Evolutionary conservation across 2,113 vertebrate genomes (phyloP), one percentile per base, ranked within the genome.

Genomic region (Microtus ochrogaster): DNA sequence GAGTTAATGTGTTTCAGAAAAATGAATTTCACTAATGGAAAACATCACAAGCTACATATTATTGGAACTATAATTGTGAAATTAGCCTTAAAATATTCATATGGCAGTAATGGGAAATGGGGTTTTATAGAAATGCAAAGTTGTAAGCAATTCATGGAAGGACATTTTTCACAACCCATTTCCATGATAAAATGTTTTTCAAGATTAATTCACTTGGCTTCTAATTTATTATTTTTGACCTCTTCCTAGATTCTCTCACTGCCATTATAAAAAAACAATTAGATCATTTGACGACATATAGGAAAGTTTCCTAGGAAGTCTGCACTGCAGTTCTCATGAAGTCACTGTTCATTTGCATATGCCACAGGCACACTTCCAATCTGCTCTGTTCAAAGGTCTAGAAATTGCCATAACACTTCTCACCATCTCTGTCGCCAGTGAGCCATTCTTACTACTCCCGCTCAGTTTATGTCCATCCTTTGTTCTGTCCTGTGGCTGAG

Each of bases 71-170:
- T n/a, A 96, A 92, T 94, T 95, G 10, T 86, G 47, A 96, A 87
- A 96, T 92, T 92, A 89, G 68, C 7, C 41, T 65, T 96, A 86
- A 97, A 93, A 92, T 94, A 92, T 79, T 96, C 66, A 93, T 77
- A 72, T 74, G 52, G 77, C 49, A 74, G 36, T 89, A 94, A 93
- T 93, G 30, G 82, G 39, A 94, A 92, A 55, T 93, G 74, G 2
- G 17, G 76, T 73, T 96, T 96, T 61, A 74, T 90, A 92, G 84
- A 93, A 95, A 87, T 95, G 63, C 84, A 90, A 94, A 96, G 55
- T 83, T 8, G 63, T 90, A 87, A 93, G 88, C 78, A 96, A 78
- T 91, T 96, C 5, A 41, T 72, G 22, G 76, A 92, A 82, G 33
- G 13, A 86, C 68, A 1, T 87, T 78, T 90, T 93, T 87, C 6